Evolutionary conservation across 2,797 vertebrate species (phyloP).

Genomic region (Rhinoraja longicauda): DNA sequence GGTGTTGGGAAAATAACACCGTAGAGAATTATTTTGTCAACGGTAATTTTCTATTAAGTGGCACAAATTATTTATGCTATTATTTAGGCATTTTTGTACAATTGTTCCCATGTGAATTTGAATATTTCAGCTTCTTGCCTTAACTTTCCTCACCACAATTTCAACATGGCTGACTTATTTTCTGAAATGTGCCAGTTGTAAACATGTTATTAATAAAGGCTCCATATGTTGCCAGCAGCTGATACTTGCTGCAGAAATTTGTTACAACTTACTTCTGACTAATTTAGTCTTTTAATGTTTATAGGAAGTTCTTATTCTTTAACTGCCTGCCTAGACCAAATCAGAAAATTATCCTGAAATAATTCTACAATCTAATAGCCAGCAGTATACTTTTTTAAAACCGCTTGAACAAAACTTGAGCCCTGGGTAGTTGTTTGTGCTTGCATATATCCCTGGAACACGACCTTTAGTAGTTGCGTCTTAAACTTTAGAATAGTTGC

Average conservation of each 20-base stretch:
- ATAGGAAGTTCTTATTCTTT: neutral
- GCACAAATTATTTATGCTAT: neutral
- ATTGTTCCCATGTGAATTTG: neutral
- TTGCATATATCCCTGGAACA: neutral
- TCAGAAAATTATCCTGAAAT: too few species aligned
- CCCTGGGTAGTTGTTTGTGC: neutral
- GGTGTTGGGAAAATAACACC: neutral
- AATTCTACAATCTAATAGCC: neutral
- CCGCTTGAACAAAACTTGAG: neutral
- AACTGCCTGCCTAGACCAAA: neutral
- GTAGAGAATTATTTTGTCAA: neutral
- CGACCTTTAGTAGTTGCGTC: neutral
- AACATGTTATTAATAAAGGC: neutral
- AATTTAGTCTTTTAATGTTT: neutral
- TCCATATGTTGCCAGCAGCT: neutral
- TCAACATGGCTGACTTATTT: neutral
- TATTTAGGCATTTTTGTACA: neutral
- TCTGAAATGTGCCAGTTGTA: neutral
- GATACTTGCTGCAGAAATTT: neutral
- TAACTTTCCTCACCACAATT: neutral
- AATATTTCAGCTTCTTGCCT: neutral
- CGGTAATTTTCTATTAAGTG: neutral
- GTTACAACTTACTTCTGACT: neutral
- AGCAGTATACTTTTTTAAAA: neutral
- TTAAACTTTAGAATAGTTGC: neutral